Base-by-base conservation (phyloP, 2,888 invertebrate species). In the Chrysotoxum bicinctum region DNA sequence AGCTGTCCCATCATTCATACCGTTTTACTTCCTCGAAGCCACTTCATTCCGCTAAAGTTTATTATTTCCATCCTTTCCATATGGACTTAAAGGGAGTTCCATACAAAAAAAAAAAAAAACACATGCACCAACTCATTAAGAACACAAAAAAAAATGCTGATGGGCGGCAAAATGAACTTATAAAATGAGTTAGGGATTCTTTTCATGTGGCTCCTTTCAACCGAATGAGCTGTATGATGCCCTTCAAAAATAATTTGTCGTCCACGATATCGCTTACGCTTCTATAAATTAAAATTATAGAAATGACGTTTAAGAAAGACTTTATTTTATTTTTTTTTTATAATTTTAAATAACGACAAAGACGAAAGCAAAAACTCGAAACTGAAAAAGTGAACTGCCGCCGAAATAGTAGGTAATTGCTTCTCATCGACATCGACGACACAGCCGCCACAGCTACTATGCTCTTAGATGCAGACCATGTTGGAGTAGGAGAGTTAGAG, bases 251-350 rank as follows among this genome's bases (percentile, higher is more conserved):
- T 43, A 72, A 85, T 76, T 76, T 56, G 56, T 76, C 68, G 62
- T 73, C 76, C 68, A 45, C 84, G 76, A 73, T 77, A 81, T 74
- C 81, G 81, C 76, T 80, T 81, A 73, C 73, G 81, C 56, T 85
- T 77, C 43, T 16, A 35, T 85, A 76, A 43, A 80, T 73, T 73
- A 69, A 77, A 81, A 81, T 50, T 81, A 81, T 60, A 74, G 54
- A 73, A 85, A 62, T 56, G 85, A 69, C 76, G 75, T 76, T 72
- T 73, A 80, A 68, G 76, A 80, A 85, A 80, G 37, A 43, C 0
- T 45, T 32, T 32, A 3, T 73, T 72, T 80, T 35, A 19, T 35
- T 58, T 35, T 32, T 35, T 12, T 35, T 56, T 56, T 54, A 14
- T 10, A 0, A 32, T 54, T 54, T 54, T 80, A 43, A 80, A 76